Conservation (phyloP, 2,113 vertebrate species). For the Prolemur simus region DNA sequence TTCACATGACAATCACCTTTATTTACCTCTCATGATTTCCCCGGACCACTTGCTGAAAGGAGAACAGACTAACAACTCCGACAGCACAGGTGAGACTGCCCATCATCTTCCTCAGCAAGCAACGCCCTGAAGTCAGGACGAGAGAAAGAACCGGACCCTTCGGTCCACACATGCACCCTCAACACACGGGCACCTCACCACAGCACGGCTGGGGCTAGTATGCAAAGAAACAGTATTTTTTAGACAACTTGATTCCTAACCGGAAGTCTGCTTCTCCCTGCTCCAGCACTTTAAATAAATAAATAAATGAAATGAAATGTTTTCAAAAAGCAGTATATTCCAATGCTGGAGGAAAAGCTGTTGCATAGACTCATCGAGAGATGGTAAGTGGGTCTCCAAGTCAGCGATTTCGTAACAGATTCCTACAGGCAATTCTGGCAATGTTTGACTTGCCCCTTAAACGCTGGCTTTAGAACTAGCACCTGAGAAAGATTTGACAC, state of each 20-base stretch:
- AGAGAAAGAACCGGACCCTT: background rate
- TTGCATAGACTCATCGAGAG: background rate
- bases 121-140: background rate
- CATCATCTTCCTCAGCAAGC: background rate
- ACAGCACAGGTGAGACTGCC: background rate
- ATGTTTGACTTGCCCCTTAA: background rate
- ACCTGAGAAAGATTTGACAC: background rate
- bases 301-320: background rate
- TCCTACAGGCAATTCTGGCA: background rate
- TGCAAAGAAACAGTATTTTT: background rate
- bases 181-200: background rate
- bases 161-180: background rate
- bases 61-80: background rate
- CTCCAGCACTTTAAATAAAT: background rate
- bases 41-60: background rate
- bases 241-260: background rate
- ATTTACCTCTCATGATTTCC: no score
- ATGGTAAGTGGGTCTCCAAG: background rate
- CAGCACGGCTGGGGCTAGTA: background rate
- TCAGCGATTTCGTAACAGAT: accelerated
- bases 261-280: background rate
- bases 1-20: background rate
- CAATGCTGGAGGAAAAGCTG: background rate
- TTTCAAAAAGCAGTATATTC: background rate
- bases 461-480: background rate